phyloP scores from a whole-genome alignment of 2,888 invertebrate species.

The Dryomyza anilis region DNA sequence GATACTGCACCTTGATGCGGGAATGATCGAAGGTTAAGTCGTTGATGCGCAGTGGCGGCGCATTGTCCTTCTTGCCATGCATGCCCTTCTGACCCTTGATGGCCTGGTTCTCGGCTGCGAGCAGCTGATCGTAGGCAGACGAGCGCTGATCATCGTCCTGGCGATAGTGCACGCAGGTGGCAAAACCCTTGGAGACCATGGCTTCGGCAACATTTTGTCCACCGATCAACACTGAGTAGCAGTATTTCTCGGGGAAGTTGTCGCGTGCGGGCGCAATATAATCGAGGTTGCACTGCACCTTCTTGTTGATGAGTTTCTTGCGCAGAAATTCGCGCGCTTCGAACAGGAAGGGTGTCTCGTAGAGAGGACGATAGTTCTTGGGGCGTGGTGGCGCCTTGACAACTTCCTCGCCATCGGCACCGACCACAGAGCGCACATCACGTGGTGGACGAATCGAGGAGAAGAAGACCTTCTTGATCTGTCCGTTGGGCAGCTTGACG shows the following conservation, averaged over 20 bases:
- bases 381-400: slow-evolving; percentile 69
- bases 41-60: slow-evolving; percentile 82
- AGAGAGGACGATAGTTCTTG: slow-evolving; percentile 86
- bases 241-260: slow-evolving; percentile 91
- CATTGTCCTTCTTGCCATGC: slow-evolving; percentile 86
- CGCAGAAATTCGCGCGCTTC: slow-evolving; percentile 97
- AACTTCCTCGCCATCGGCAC: slow-evolving; percentile 71
- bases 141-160: slow-evolving; percentile 97
- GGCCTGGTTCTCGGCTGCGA: slow-evolving; percentile 93
- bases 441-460: slow-evolving; percentile 95
- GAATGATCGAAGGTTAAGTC: slow-evolving; percentile 73
- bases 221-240: slow-evolving; percentile 88
- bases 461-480: slow-evolving; percentile 89
- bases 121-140: slow-evolving; percentile 87
- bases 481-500: slow-evolving; percentile 79
- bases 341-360: slow-evolving; percentile 98
- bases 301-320: slow-evolving; percentile 94
- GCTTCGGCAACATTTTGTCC: slow-evolving; percentile 92
- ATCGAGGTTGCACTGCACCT: slow-evolving; percentile 89
- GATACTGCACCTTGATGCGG: slow-evolving; percentile 85
- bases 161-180: slow-evolving; percentile 89
- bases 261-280: slow-evolving; percentile 96
- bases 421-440: slow-evolving; percentile 68
- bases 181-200: slow-evolving; percentile 88
- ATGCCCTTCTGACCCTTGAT: slow-evolving; percentile 77